Conservation (phyloP, 2,888 invertebrate genomes). For the Diarsia mendica region DNA sequence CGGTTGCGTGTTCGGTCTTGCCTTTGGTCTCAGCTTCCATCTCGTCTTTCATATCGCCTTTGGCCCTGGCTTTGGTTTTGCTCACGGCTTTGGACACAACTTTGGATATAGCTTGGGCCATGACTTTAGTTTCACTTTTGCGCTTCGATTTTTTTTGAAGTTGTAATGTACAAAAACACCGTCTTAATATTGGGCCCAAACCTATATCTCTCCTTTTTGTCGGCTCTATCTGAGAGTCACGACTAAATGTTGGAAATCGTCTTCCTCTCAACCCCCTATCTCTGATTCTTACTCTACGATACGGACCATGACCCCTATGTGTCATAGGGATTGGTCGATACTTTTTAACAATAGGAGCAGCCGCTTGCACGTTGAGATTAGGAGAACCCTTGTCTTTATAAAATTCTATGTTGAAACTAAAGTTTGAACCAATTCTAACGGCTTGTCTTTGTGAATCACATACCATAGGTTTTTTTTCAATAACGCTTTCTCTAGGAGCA, state of each 20-base stretch:
- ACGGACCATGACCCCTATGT: slow-evolving; percentile 26
- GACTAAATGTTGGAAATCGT: slow-evolving; percentile 16
- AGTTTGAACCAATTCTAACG: slow-evolving; percentile 67
- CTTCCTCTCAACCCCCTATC: slow-evolving; percentile 23
- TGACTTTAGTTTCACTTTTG: not conserved
- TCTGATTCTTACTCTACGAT: slow-evolving; percentile 24
- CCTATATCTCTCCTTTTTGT: slow-evolving; percentile 27
- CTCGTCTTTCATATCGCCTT: not conserved
- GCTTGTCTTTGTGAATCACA: slow-evolving; percentile 48
- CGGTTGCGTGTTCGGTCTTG: not conserved
- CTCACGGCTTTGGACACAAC: not conserved
- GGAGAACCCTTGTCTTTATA: slow-evolving; percentile 61
- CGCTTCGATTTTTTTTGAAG: slow-evolving; percentile 58
- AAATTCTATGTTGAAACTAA: slow-evolving; percentile 73
- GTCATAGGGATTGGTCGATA: slow-evolving; percentile 5
- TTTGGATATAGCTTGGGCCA: not conserved
- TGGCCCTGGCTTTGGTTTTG: not conserved
- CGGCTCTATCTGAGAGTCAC: slow-evolving; percentile 42
- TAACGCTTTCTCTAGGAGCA: slow-evolving; percentile 9
- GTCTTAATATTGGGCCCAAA: slow-evolving; percentile 45
- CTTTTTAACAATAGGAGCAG: slow-evolving; percentile 21
- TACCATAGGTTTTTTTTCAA: not conserved
- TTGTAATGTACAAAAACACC: slow-evolving; percentile 71
- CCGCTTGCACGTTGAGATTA: slow-evolving; percentile 21
- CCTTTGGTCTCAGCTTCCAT: not conserved